A percentile compares a stretch with the other conserved stretches of the same genome.
These are phyloP conservation scores for Argyra leucocephala DNA, from an alignment of 2,888 invertebrate species.

Conservation along the genomic window DNA sequence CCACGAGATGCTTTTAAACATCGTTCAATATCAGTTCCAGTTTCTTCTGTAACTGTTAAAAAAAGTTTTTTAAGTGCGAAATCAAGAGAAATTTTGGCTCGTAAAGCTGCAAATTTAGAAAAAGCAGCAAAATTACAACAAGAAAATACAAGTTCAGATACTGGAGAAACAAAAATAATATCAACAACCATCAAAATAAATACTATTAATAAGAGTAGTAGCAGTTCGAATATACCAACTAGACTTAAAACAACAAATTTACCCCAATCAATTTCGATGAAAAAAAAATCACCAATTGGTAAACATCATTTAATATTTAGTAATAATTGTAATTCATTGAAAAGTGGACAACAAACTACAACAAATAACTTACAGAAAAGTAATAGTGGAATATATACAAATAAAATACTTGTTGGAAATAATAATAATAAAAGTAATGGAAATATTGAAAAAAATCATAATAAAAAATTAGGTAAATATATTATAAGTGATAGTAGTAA, in stretches of 20 bases:
- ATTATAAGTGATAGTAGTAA: neutral
- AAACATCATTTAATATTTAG: neutral
- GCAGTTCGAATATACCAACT: constrained; percentile 39
- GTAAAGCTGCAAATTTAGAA: constrained; percentile 31
- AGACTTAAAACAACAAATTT: constrained; percentile 20
- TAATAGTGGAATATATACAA: neutral
- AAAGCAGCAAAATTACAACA: constrained; percentile 22
- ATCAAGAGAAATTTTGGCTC: constrained; percentile 41
- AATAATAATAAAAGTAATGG: neutral
- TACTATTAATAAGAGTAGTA: neutral
- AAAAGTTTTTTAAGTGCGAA: constrained; percentile 43
- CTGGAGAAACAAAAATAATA: neutral
- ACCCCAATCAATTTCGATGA: neutral
- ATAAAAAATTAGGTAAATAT: constrained; percentile 11
- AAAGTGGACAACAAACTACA: neutral
- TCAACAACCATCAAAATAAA: neutral
- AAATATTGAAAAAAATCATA: neutral
- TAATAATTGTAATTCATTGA: neutral
- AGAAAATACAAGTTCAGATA: neutral
- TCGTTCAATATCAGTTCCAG: constrained; percentile 40
- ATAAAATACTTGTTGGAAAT: no score
- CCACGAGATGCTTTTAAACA: constrained; percentile 39
- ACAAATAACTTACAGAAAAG: neutral
- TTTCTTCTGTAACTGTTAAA: constrained; percentile 15
- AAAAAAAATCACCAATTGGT: neutral